Percentiles rank a stretch among this genome's conserved stretches.
These are phyloP conservation scores for Solea senegalensis DNA, from an alignment of 2,113 vertebrate species.

Conservation along the genomic window DNA sequence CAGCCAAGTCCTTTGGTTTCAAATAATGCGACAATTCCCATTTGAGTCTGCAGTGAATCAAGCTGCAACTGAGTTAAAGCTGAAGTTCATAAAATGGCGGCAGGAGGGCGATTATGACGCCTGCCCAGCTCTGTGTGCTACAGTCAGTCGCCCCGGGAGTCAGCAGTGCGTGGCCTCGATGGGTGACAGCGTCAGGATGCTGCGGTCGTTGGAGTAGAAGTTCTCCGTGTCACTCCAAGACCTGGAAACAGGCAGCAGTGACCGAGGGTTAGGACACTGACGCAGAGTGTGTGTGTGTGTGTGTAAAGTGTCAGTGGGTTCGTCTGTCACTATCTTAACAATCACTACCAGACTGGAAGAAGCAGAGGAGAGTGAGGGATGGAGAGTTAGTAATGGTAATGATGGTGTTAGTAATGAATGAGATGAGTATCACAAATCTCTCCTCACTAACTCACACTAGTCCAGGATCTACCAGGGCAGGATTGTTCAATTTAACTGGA, in stretches of 20 bases:
- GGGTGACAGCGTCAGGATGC: slow-evolving; percentile 94
- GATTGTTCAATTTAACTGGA: no score
- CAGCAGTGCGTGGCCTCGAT: slow-evolving; percentile 91
- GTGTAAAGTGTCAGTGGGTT: neutral
- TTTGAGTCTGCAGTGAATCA: slow-evolving; percentile 11
- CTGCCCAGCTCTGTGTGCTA: slow-evolving; percentile 15
- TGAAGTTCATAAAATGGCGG: slow-evolving; percentile 22
- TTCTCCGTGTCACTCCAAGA: slow-evolving; percentile 92
- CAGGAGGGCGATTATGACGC: slow-evolving; percentile 17
- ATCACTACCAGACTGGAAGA: neutral
- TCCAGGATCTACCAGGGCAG: neutral
- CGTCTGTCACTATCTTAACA: neutral
- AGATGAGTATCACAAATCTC: slow-evolving; percentile 48
- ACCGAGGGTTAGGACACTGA: slow-evolving; percentile 58
- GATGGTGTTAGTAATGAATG: slow-evolving; percentile 29
- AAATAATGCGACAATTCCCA: neutral
- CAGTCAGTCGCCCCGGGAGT: slow-evolving; percentile 52
- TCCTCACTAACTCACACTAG: slow-evolving; percentile 23
- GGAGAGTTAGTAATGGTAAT: slow-evolving; percentile 38
- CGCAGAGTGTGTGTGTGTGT: slow-evolving; percentile 5
- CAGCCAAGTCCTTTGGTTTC: slow-evolving; percentile 37
- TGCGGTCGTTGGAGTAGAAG: slow-evolving; percentile 93
- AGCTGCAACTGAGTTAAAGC: neutral
- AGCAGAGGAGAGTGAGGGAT: slow-evolving; percentile 36
- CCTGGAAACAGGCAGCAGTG: slow-evolving; percentile 90